Base-by-base conservation (phyloP, 2,888 invertebrate species). In the Ophraella communa region DNA sequence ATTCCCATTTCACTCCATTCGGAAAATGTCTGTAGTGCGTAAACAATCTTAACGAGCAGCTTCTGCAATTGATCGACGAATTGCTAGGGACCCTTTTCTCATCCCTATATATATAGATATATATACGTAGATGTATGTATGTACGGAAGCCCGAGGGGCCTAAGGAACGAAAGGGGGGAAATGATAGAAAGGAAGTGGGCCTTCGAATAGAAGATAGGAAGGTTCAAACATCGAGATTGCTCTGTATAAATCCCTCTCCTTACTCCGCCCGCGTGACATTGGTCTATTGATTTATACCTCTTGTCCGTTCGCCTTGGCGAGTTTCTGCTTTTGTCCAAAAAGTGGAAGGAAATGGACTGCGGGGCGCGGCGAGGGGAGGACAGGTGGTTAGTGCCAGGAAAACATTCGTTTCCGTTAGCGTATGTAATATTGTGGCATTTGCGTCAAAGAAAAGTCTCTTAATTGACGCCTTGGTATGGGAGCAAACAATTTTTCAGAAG, bases 41-140 rank as follows among this genome's bases (percentile, higher is more conserved):
- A 77, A 78, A 77, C 76, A 78, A 73, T 85, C 85, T 76, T 80
- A 76, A 75, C 76, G 73, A 77, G 76, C 72, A 73, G 74, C 76
- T 76, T 75, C 77, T 78, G 78, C 77, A 78, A 78, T 78, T 78
- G 77, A 77, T 83, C 84, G 85, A 67, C 62, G 68, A 85, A 83
- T 85, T 85, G 73, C 73, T 75, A 71, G 73, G 69, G 70, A 68
- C 64, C 66, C 82, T 85, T 84, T 39, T 20, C 42, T 24, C 42
- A 18, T 42, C 51, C 52, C 52, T 49, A 84, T 78, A 79, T 30
- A 30, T n/a, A n/a, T n/a, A n/a, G n/a, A n/a, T n/a, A n/a, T n/a
- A n/a, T n/a, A n/a, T n/a, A n/a, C n/a, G n/a, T n/a, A n/a, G n/a
- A n/a, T n/a, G n/a, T n/a, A n/a, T n/a, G n/a, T n/a, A n/a, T n/a